These are phyloP conservation scores for Palaemon carinicauda DNA, from an alignment of 1,140 invertebrate genomes.

Conservation along the genomic window DNA sequence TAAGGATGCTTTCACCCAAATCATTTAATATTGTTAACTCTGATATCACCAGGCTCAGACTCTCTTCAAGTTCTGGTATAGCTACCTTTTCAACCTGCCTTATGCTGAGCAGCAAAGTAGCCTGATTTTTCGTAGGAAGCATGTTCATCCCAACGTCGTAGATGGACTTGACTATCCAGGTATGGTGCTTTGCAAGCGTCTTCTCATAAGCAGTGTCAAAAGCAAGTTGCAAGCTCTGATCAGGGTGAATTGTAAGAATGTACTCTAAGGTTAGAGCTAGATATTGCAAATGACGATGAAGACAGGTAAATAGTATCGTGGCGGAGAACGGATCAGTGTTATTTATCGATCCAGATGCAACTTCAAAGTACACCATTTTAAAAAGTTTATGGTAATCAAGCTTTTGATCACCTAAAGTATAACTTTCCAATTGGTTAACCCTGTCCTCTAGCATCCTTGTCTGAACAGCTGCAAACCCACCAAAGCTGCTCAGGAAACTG, in stretches of 20 bases:
- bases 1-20: not conserved
- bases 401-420: not conserved
- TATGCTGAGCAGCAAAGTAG: not conserved
- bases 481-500: slow-evolving; percentile 17
- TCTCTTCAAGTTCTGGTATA: not conserved
- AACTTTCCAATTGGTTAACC: not conserved
- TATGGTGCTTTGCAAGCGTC: slow-evolving; percentile 6
- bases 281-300: slow-evolving; percentile 44
- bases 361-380: slow-evolving; percentile 22
- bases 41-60: not conserved
- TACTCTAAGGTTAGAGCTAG: not conserved
- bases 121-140: slow-evolving; percentile 11
- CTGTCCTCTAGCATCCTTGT: slow-evolving; percentile 13
- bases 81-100: not conserved
- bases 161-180: slow-evolving; percentile 19
- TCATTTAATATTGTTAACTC: slow-evolving; percentile 5
- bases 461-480: slow-evolving; percentile 17
- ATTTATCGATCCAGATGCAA: not conserved
- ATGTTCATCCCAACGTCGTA: slow-evolving; percentile 13
- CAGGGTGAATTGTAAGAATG: not conserved
- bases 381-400: not conserved
- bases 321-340: slow-evolving; percentile 10
- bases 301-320: slow-evolving; percentile 21
- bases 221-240: not conserved
- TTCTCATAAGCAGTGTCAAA: slow-evolving; percentile 8